phyloP scores from a whole-genome alignment of 2,113 vertebrate species.

The Scalopus aquaticus region DNA sequence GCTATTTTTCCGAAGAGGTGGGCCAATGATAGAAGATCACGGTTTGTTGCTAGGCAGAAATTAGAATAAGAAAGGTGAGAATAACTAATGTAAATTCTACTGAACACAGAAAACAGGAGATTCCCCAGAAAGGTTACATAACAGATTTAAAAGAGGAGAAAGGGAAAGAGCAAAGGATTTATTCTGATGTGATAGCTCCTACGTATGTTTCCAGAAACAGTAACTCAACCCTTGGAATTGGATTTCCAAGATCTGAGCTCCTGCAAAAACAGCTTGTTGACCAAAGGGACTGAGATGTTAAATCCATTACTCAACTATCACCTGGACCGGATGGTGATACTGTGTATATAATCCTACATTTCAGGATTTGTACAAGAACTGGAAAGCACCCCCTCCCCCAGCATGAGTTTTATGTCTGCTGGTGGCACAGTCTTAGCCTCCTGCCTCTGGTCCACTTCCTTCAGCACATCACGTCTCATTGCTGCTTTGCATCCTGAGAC shows the following conservation, averaged over 20 bases:
- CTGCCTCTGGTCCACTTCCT: no score
- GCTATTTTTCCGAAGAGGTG: not conserved
- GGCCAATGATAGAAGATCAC: not conserved
- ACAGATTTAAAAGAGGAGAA: not conserved
- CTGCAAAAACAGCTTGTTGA: not conserved
- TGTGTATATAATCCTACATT: not conserved
- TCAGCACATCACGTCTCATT: fast-evolving
- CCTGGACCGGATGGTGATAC: not conserved
- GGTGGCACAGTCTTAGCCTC: not conserved
- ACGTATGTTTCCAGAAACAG: not conserved
- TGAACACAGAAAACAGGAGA: not conserved
- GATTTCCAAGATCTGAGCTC: not conserved
- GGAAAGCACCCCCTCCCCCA: not conserved
- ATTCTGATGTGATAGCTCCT: not conserved
- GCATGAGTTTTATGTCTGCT: not conserved
- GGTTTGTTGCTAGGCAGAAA: not conserved
- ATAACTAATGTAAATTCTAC: not conserved
- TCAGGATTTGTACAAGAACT: not conserved
- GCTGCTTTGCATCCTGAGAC: not conserved
- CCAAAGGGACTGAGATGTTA: no score
- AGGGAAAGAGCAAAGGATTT: not conserved
- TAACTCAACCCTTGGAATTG: not conserved
- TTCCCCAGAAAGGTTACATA: not conserved
- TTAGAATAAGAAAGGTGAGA: not conserved
- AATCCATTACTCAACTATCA: not conserved